Percentiles rank a stretch among this genome's conserved stretches.
phyloP scores from a whole-genome alignment of 2,888 invertebrate species.

The Morpho achilles region DNA sequence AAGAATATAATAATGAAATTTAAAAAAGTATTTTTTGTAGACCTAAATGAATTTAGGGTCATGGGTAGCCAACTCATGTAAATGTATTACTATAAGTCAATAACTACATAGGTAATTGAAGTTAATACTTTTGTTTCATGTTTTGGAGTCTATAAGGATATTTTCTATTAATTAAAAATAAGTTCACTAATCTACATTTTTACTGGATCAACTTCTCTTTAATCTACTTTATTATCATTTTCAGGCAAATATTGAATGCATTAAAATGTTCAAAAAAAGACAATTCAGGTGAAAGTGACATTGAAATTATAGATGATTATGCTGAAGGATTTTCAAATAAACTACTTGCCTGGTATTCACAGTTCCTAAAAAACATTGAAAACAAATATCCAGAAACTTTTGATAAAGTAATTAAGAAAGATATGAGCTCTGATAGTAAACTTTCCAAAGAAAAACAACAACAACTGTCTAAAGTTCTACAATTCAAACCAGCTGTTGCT shows the following conservation, averaged over 20 bases:
- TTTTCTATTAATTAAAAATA: constrained; percentile 6
- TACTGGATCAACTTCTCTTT: background rate
- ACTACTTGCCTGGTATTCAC: constrained; percentile 73
- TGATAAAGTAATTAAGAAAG: constrained; percentile 82
- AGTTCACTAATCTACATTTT: background rate
- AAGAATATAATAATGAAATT: no score
- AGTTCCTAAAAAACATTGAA: constrained; percentile 81
- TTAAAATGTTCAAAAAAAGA: constrained; percentile 38
- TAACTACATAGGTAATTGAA: no score
- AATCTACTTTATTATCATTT: constrained; percentile 21
- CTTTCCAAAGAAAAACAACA: constrained; percentile 43
- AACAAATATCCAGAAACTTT: constrained; percentile 85
- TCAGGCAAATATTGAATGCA: constrained; percentile 70
- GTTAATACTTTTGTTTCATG: no score
- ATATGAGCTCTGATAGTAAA: constrained; percentile 60
- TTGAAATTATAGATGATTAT: constrained; percentile 69
- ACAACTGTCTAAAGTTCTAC: constrained; percentile 65
- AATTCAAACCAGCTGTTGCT: constrained; percentile 76
- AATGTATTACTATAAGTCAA: no score
- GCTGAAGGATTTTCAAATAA: constrained; percentile 51
- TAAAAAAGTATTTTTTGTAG: no score
- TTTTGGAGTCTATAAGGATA: background rate
- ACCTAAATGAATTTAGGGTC: no score
- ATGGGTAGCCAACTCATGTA: no score
- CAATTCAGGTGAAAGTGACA: constrained; percentile 59